These are phyloP conservation scores for Dendrolimus punctatus DNA, from an alignment of 1,140 invertebrate species.

Conservation along the genomic window DNA sequence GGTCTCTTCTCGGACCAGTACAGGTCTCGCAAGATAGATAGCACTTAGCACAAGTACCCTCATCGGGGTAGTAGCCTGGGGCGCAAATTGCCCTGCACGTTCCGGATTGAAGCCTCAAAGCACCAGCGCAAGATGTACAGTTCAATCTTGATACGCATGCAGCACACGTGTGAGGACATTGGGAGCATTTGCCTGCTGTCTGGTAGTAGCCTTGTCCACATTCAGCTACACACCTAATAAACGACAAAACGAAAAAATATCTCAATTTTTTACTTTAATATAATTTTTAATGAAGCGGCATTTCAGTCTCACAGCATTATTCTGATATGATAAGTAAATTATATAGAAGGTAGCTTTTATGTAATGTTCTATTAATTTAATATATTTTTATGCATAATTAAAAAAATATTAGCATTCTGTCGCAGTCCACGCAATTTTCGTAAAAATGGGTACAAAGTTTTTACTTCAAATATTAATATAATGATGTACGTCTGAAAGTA, in stretches of 20 bases:
- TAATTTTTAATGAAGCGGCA: not conserved
- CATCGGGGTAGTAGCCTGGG: conserved; percentile 84
- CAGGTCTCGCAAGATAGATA: conserved; percentile 82
- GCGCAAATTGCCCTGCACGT: conserved; percentile 84
- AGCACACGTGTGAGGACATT: conserved; percentile 83
- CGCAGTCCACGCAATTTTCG: no score
- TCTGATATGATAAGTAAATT: no score
- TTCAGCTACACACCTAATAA: conserved; percentile 76
- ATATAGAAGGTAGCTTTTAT: no score
- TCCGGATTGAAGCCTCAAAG: conserved; percentile 83
- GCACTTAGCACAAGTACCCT: conserved; percentile 85
- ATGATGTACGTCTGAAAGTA: no score
- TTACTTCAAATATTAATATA: no score
- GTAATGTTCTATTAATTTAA: no score
- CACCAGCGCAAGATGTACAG: conserved; percentile 82
- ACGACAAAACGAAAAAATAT: conserved; percentile 24
- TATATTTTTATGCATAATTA: no score
- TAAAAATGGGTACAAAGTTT: no score
- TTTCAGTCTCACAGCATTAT: no score
- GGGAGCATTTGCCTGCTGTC: conserved; percentile 79
- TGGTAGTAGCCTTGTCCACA: conserved; percentile 83
- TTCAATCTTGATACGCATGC: conserved; percentile 82
- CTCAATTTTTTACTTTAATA: not conserved
- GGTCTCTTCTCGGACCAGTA: conserved; percentile 80
- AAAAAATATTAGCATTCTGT: no score